Conservation (phyloP, 92 coral and sea anemone species). For the Phenganax marumi region DNA sequence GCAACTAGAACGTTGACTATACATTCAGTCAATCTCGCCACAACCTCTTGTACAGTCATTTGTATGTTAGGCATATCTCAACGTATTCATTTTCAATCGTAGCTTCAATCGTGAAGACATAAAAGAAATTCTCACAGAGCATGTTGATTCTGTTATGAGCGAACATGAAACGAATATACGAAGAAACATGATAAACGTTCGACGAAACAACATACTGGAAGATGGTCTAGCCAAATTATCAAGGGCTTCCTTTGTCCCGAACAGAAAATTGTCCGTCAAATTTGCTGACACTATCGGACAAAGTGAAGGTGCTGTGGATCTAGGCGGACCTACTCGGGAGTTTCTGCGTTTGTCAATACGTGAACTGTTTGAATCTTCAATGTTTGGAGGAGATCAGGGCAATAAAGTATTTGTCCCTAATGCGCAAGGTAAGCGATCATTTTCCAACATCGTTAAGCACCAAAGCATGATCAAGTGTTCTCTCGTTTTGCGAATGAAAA, state of each 20-base stretch:
- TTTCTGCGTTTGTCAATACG: slow-evolving; percentile 15
- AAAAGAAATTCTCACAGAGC: slow-evolving; percentile 4
- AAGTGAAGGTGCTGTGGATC: slow-evolving; percentile 29
- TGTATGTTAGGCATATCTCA: too few relatives aligned
- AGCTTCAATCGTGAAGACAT: neutral
- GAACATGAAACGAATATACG: neutral
- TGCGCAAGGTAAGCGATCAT: slow-evolving; percentile 7
- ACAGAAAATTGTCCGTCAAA: slow-evolving; percentile 8
- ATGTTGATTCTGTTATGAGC: slow-evolving; percentile 1
- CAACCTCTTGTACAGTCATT: too few relatives aligned
- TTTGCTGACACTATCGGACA: slow-evolving; percentile 22
- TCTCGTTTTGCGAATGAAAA: too few relatives aligned
- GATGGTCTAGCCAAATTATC: slow-evolving; percentile 20
- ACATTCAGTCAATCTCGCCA: too few relatives aligned
- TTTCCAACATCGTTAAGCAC: too few relatives aligned
- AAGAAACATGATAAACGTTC: neutral
- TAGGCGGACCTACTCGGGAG: slow-evolving; percentile 13
- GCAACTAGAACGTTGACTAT: too few relatives aligned
- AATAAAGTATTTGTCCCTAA: slow-evolving; percentile 1
- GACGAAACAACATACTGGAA: slow-evolving; percentile 13
- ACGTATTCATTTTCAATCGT: too few relatives aligned
- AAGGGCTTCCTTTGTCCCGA: slow-evolving; percentile 22
- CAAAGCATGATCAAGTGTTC: too few relatives aligned
- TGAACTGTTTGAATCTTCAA: slow-evolving; percentile 4
- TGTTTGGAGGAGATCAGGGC: slow-evolving; percentile 24